These are phyloP conservation scores for Anguilla marmorata DNA, from an alignment of 2,797 vertebrate genomes.

Conservation along the genomic window DNA sequence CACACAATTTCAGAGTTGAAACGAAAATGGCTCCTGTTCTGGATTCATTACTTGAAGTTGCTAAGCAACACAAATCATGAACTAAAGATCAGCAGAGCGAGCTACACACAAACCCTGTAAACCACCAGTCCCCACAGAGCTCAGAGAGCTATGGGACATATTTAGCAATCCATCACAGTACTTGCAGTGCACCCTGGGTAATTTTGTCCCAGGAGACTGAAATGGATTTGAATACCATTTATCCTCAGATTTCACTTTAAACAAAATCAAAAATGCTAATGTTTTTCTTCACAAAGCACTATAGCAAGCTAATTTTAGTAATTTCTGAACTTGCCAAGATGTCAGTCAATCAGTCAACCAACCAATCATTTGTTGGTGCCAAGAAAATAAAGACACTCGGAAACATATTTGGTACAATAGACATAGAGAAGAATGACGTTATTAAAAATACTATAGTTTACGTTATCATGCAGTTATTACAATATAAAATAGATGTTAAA, in stretches of 20 bases:
- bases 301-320: neutral
- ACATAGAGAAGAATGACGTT: no score
- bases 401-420: no score
- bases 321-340: no score
- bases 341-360: no score
- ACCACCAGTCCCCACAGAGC: neutral
- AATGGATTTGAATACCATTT: neutral
- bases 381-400: no score
- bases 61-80: constrained; percentile 26
- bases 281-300: neutral
- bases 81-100: constrained; percentile 20
- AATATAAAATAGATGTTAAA: no score
- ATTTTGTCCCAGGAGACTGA: neutral
- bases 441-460: no score
- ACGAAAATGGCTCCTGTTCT: neutral
- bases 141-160: neutral
- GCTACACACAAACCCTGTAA: neutral
- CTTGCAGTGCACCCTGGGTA: neutral
- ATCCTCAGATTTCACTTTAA: neutral
- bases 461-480: no score
- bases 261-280: neutral
- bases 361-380: no score
- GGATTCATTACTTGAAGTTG: neutral
- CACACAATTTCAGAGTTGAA: neutral
- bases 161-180: neutral